Evolutionary conservation across 2,797 vertebrate species (phyloP).

Genomic region (Poecile montanus): DNA sequence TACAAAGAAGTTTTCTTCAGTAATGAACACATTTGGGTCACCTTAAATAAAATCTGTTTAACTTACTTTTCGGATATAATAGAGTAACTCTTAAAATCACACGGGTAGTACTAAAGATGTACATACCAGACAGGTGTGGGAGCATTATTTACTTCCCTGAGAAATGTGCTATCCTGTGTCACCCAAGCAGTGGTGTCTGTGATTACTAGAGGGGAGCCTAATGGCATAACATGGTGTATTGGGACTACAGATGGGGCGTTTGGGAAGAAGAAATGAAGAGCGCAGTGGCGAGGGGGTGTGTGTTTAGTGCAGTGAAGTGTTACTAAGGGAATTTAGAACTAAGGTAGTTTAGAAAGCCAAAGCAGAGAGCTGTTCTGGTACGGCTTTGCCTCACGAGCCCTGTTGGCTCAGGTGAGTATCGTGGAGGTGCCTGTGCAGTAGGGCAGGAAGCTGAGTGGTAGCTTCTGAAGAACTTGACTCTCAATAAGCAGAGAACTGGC

Average conservation of each 20-base stretch:
- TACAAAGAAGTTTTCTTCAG: not conserved
- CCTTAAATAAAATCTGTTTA: not conserved
- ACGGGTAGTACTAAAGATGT: not conserved
- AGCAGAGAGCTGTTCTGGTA: not conserved
- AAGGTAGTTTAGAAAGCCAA: not conserved
- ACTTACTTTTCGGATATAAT: not conserved
- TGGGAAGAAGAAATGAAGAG: not conserved
- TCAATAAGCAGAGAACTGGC: not conserved
- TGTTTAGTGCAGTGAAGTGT: not conserved
- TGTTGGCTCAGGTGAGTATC: not conserved
- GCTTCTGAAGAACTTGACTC: not conserved
- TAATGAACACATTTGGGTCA: not conserved
- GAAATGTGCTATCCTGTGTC: not conserved
- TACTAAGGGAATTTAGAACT: not conserved
- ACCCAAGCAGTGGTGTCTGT: not conserved
- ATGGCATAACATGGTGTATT: not conserved
- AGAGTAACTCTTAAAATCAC: not conserved
- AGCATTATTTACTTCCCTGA: not conserved
- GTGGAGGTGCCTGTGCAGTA: not conserved
- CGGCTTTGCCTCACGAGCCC: not conserved
- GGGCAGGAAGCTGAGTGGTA: fast-evolving
- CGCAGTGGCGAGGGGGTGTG: too few species aligned
- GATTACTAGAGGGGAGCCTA: not conserved
- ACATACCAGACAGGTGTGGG: not conserved
- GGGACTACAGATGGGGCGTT: not conserved